Percentiles rank a stretch among this genome's conserved stretches.
Evolutionary conservation across 35 echinoderm and acorn worm species (phyloP).

Genomic region (Heliocidaris tuberculata): DNA sequence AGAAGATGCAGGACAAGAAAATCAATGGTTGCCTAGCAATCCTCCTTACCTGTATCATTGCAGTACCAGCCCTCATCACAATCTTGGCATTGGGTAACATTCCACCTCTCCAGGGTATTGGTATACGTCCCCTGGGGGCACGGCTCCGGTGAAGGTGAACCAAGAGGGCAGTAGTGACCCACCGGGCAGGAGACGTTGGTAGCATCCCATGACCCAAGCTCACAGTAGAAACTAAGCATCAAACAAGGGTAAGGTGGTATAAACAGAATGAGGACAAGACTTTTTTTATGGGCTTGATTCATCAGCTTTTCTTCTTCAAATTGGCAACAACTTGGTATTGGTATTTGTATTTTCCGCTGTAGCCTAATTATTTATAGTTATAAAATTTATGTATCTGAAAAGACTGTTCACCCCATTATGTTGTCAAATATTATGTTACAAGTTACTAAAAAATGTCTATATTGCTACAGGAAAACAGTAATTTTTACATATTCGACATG

Average conservation of each 20-base stretch:
- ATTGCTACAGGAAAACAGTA: too few species aligned
- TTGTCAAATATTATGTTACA: too few species aligned
- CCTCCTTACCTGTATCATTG: conserved; percentile 84
- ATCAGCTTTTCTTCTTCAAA: too few species aligned
- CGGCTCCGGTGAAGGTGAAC: conserved; percentile 71
- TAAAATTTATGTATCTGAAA: too few species aligned
- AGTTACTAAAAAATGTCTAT: too few species aligned
- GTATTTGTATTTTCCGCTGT: too few species aligned
- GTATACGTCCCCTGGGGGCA: conserved; percentile 82
- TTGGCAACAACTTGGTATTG: too few species aligned
- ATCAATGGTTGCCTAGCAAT: too few species aligned
- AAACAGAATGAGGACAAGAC: neutral
- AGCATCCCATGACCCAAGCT: conserved; percentile 83
- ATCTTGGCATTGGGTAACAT: conserved; percentile 69
- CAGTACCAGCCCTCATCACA: conserved; percentile 96
- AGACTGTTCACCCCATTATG: too few species aligned
- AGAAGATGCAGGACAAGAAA: too few species aligned
- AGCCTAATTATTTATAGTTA: too few species aligned
- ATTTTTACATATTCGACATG: too few species aligned
- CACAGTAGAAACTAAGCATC: conserved; percentile 76
- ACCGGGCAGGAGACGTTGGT: conserved; percentile 80
- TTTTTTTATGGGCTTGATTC: neutral
- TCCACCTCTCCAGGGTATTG: conserved; percentile 76
- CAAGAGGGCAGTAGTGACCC: conserved; percentile 83
- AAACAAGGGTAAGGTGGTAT: neutral